Evolutionary conservation across 2,113 vertebrate genomes (phyloP), one percentile per base, ranked within the genome.

Genomic region (Furnarius figulus): DNA sequence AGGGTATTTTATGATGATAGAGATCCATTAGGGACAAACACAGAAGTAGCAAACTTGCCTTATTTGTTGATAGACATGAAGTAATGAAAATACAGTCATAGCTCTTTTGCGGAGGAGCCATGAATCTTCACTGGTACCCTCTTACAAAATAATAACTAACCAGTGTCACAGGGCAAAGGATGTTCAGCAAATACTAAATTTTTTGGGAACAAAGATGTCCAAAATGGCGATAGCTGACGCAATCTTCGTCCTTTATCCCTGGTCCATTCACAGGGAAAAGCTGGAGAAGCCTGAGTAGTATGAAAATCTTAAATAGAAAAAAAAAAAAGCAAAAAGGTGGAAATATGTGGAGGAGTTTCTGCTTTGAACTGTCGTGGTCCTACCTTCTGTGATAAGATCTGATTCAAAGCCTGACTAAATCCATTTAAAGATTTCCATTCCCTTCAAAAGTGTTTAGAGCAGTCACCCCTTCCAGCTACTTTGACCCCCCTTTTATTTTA

Each of bases 161-260:
- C 61, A 63, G 61, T 40, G 61, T 40, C 39, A 27, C 39, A 86
- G 47, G 72, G 59, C 67, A 92, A 76, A 77, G 35, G n/a, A 71
- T 80, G 55, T 78, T 90, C 25, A 59, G 73, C 44, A 93, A 96
- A 91, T 68, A 72, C 22, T 72, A 65, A 23, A 90, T 91, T 92
- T 91, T 28, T 87, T 12, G 4, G 65, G 65, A 90, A 55, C 16
- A 81, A 90, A 94, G 76, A 39, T 89, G 22, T 12, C 46, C 66
- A 39, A 93, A 89, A 87, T 47, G 40, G n/a, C 70, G 42, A 74
- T 67, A 71, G 65, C 63, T 83, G 67, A 47, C 52, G 35, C 52
- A 74, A 2, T 81, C 30, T 55, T 50, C 23, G 35, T 5, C 2
- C 61, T 86, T 84, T 59, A 47, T 72, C 63, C 40, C 68, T 75